These are phyloP conservation scores for Takifugu bimaculatus DNA, from an alignment of 2,113 vertebrate species.

Conservation along the genomic window DNA sequence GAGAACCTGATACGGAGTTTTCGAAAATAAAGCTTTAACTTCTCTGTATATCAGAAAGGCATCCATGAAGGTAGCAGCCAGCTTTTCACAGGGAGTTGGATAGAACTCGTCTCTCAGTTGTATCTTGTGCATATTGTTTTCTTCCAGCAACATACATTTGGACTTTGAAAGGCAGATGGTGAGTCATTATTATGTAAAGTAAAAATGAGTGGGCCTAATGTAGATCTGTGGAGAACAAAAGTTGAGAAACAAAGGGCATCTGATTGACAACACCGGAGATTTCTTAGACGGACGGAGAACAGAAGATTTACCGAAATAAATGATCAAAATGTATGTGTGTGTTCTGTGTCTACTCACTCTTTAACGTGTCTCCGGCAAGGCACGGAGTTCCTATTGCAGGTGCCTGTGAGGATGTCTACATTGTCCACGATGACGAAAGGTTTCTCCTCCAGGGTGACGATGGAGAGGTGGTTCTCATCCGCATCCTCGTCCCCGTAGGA, in stretches of 20 bases:
- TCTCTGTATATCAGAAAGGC: background rate
- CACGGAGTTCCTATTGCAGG: constrained; percentile 93
- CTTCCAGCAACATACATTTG: constrained; percentile 21
- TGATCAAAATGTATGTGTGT: background rate
- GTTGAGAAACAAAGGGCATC: constrained; percentile 30
- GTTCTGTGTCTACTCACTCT: constrained; percentile 78
- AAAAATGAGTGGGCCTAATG: constrained; percentile 52
- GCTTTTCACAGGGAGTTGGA: background rate
- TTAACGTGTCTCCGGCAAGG: constrained; percentile 91
- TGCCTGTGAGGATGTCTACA: constrained; percentile 92
- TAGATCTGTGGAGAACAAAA: constrained; percentile 36
- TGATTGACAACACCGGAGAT: constrained; percentile 31
- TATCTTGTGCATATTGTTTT: background rate
- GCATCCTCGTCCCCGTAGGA: constrained; percentile 88
- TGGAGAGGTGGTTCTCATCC: constrained; percentile 93
- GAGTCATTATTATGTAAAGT: constrained; percentile 62
- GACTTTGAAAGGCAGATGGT: constrained; percentile 37
- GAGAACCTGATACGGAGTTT: background rate
- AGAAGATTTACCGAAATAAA: no score
- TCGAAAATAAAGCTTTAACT: background rate
- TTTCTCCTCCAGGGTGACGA: constrained; percentile 95
- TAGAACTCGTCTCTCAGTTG: constrained; percentile 4
- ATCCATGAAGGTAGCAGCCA: no score
- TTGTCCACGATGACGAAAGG: constrained; percentile 97
- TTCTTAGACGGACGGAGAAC: constrained; percentile 23